phyloP scores from a whole-genome alignment of 64 coral and sea anemone genomes.

The Anthopleura sola region DNA sequence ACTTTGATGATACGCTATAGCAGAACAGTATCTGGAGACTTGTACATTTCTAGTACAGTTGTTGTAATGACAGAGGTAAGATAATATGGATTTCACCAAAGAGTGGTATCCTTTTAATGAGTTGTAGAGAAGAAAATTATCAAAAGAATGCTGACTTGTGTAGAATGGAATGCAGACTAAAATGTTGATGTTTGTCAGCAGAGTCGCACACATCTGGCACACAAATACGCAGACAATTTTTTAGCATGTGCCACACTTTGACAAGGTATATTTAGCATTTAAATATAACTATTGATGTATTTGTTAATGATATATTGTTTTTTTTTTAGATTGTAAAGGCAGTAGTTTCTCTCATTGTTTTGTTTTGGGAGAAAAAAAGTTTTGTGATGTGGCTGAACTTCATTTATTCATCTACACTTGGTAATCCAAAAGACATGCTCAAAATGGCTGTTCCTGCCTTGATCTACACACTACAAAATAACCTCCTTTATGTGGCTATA shows the following conservation, averaged over 20 bases:
- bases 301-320: neutral
- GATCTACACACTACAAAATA: slow-evolving; percentile 94
- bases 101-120: too few relatives aligned
- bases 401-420: slow-evolving; percentile 57
- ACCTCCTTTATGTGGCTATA: slow-evolving; percentile 91
- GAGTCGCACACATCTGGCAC: too few relatives aligned
- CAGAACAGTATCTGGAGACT: slow-evolving; percentile 71
- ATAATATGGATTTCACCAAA: too few relatives aligned
- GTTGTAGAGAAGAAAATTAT: too few relatives aligned
- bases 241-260: too few relatives aligned
- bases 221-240: too few relatives aligned
- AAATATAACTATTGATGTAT: too few relatives aligned
- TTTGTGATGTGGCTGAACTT: slow-evolving; percentile 41
- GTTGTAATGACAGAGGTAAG: slow-evolving; percentile 74
- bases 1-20: slow-evolving; percentile 89
- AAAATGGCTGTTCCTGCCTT: slow-evolving; percentile 83
- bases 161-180: too few relatives aligned
- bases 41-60: slow-evolving; percentile 89
- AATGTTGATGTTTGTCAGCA: too few relatives aligned
- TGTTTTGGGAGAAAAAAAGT: slow-evolving; percentile 54
- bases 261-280: too few relatives aligned
- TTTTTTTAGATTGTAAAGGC: slow-evolving; percentile 55
- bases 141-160: too few relatives aligned
- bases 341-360: slow-evolving; percentile 48
- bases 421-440: slow-evolving; percentile 62